phyloP scores from a whole-genome alignment of 1,140 invertebrate genomes.

The Brachionus angularis region DNA sequence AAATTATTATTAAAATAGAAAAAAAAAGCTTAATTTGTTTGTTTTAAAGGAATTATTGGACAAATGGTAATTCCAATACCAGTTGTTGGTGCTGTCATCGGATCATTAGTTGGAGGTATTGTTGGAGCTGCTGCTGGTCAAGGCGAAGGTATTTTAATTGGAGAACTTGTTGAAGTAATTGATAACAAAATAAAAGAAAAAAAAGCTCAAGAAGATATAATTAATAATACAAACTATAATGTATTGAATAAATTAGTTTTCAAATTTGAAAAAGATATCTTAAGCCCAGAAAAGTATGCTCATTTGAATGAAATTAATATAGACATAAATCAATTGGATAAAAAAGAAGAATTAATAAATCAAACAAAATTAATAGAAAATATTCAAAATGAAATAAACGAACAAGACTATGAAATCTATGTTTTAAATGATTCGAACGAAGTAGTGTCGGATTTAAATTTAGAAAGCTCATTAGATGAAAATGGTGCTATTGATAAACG shows the following conservation, averaged over 20 bases:
- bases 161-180: slow-evolving; percentile 6
- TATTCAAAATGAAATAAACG: not conserved
- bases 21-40: too few relatives aligned
- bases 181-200: slow-evolving; percentile 32
- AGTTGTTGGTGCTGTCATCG: slow-evolving; percentile 15
- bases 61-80: slow-evolving; percentile 22
- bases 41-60: too few relatives aligned
- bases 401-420: slow-evolving; percentile 28
- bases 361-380: not conserved
- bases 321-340: not conserved
- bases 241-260: slow-evolving; percentile 27
- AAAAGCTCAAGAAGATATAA: not conserved
- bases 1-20: too few relatives aligned
- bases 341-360: not conserved
- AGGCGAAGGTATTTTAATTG: slow-evolving; percentile 6
- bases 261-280: slow-evolving; percentile 19
- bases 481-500: slow-evolving; percentile 21
- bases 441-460: not conserved
- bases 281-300: slow-evolving; percentile 6
- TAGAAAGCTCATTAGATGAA: slow-evolving; percentile 6
- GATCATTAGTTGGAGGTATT: slow-evolving; percentile 2
- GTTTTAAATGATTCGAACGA: slow-evolving; percentile 24
- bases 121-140: slow-evolving; percentile 20
- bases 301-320: not conserved
- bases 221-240: slow-evolving; percentile 3